phyloP scores from a whole-genome alignment of 2,113 vertebrate genomes.

The Mixornis gularis region DNA sequence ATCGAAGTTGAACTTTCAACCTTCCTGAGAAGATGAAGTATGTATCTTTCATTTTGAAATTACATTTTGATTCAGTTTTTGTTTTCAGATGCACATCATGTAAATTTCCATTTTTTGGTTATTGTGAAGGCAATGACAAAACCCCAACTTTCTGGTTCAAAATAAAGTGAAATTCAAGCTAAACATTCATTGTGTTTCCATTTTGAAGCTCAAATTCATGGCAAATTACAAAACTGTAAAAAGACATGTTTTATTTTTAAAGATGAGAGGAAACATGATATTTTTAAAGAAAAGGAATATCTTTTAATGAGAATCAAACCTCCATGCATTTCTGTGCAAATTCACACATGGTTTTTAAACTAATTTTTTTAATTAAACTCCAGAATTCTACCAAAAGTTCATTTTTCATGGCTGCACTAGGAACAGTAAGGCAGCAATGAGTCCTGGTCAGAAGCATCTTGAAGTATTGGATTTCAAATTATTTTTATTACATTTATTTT shows the following conservation, averaged over 20 bases:
- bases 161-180: neutral
- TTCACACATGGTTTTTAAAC: neutral
- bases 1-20: neutral
- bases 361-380: neutral
- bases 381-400: neutral
- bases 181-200: neutral
- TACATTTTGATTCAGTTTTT: neutral
- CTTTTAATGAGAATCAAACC: neutral
- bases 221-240: neutral
- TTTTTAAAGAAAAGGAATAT: neutral
- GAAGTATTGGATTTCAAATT: neutral
- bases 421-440: neutral
- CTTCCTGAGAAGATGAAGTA: neutral
- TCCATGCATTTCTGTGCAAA: neutral
- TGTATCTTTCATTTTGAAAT: neutral
- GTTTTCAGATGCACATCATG: neutral
- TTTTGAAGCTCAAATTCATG: neutral
- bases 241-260: neutral
- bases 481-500: conserved; percentile 13
- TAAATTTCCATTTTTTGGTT: neutral
- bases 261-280: neutral
- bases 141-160: neutral
- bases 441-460: neutral
- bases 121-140: neutral
- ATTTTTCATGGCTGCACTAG: neutral